Evolutionary conservation across 2,888 invertebrate species (phyloP).

Genomic region (Lathronympha strigana): DNA sequence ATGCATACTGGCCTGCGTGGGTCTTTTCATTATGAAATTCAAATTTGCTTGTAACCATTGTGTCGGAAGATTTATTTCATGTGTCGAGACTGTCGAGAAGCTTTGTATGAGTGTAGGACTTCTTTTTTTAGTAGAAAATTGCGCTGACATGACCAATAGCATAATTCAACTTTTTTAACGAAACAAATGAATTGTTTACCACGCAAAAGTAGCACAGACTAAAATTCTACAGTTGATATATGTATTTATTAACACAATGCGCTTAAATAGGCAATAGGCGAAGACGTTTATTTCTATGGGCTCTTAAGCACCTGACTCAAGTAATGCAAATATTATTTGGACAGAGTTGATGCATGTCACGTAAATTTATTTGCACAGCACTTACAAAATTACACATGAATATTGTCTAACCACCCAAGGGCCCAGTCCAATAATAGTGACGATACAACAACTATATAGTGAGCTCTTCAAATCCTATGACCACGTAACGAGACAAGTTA

Average conservation of each 20-base stretch:
- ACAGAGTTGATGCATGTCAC: slow-evolving; percentile 3
- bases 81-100: slow-evolving; percentile 13
- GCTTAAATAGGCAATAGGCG: neutral
- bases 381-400: slow-evolving; percentile 23
- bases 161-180: too few species aligned
- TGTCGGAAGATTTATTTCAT: slow-evolving; percentile 39
- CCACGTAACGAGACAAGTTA: slow-evolving; percentile 33
- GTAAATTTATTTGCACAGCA: slow-evolving; percentile 27
- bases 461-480: slow-evolving; percentile 14
- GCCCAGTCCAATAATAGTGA: slow-evolving; percentile 12
- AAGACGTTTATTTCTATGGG: neutral
- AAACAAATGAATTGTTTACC: too few species aligned
- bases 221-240: neutral
- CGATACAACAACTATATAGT: neutral
- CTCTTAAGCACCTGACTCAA: neutral
- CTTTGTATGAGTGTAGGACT: neutral
- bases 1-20: slow-evolving; percentile 26
- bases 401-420: slow-evolving; percentile 13
- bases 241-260: neutral
- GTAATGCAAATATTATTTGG: slow-evolving; percentile 12
- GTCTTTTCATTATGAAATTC: slow-evolving; percentile 42
- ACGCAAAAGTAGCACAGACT: too few species aligned
- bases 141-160: too few species aligned
- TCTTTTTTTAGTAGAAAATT: neutral
- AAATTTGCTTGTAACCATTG: slow-evolving; percentile 40